phyloP scores from a whole-genome alignment of 2,113 vertebrate genomes.

The Phylloscopus whistleri region DNA sequence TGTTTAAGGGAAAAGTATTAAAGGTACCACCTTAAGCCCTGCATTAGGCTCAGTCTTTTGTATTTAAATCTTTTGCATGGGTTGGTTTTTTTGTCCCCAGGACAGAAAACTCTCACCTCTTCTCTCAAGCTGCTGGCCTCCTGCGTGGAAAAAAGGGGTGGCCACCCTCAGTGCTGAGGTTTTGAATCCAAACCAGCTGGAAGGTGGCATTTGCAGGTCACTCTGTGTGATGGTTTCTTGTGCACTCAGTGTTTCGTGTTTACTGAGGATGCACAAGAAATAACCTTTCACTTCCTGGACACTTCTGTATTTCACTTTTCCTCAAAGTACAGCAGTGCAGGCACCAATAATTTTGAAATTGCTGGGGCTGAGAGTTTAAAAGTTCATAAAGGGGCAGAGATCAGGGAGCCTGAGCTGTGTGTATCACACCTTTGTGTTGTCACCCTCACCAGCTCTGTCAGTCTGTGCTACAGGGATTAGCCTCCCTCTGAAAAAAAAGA shows the following conservation, averaged over 20 bases:
- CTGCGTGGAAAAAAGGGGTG: not conserved
- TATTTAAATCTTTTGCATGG: not conserved
- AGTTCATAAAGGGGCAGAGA: not conserved
- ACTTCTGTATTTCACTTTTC: conserved; percentile 14
- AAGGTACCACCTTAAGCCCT: not conserved
- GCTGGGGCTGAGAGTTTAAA: conserved; percentile 18
- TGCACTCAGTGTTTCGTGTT: not conserved
- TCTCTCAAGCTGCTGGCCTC: not conserved
- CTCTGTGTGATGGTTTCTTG: not conserved
- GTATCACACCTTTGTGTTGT: not conserved
- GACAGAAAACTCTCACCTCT: not conserved
- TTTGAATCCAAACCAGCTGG: not conserved
- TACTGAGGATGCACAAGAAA: not conserved
- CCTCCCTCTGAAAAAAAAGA: not conserved
- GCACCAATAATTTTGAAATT: not conserved
- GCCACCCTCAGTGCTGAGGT: not conserved
- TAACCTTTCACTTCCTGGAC: conserved; percentile 44
- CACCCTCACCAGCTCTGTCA: not conserved
- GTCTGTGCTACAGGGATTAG: not conserved
- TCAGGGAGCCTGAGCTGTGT: not conserved
- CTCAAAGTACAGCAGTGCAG: not conserved
- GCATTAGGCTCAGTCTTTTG: not conserved
- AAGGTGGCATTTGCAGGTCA: not conserved
- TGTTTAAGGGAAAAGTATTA: not conserved
- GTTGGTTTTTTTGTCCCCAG: not conserved